Evolutionary conservation across 2,797 vertebrate genomes (phyloP), one percentile per base, ranked within the genome.

Genomic region (Arrhamphus sclerolepis): DNA sequence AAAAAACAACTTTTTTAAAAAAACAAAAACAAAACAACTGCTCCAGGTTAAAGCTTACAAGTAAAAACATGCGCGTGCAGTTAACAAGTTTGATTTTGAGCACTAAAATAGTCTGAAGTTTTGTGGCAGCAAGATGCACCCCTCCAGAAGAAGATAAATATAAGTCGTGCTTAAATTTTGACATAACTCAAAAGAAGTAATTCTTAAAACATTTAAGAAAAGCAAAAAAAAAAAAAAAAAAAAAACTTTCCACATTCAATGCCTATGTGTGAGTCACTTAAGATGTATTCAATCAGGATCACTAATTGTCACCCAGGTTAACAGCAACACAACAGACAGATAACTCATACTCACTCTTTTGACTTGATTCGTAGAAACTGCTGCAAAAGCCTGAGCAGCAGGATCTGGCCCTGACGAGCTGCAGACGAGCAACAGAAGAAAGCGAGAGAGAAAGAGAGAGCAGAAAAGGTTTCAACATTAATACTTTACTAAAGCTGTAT

Each of bases 301-400:
- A 14, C 9, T 10, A 44, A 19, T 10, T 10, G 6, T 20, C 18
- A 20, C 42, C 20, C 20, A 9, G 13, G 3, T 51, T n/a, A 26
- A 9, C 14, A 55, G 19, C 13, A 46, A 5, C 4, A 44, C 42
- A 19, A 19, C 11, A 44, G 8, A 44, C 19, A 44, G 5, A 44
- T 13, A 34, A 2, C 20, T n/a, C 3, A 19, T 28, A 90, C 91
- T 91, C 88, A 98, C 97, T 90, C 95, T 94, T 65, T 94, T 97
- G 38, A 92, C 89, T 68, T 95, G 96, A 85, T 82, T 94, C 40
- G 93, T 81, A 38, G 93, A 87, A 56, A 90, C 90, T 0, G 92
- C 82, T 17, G 92, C 82, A 85, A 95, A 81, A 66, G 87, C 89
- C 5, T 95, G 93, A 80, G 90, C 81, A 68, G 91, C 63, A 13